phyloP scores from a whole-genome alignment of 2,113 vertebrate species.

The Physeter macrocephalus region DNA sequence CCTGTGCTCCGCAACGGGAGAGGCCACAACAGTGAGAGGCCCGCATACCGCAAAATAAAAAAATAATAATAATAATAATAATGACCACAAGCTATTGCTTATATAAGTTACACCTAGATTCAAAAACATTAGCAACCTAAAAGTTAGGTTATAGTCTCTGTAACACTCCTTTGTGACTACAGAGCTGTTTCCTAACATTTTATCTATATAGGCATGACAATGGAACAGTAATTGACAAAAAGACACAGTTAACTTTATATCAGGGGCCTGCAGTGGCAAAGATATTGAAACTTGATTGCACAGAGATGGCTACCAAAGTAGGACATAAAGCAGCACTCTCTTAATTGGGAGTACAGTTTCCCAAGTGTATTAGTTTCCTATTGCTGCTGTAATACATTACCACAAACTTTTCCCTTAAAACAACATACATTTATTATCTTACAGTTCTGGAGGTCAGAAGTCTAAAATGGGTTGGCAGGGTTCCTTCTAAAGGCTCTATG shows the following conservation, averaged over 20 bases:
- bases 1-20: no score
- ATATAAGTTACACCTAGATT: background rate
- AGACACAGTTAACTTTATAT: background rate
- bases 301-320: background rate
- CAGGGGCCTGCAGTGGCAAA: background rate
- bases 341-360: background rate
- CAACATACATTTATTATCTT: background rate
- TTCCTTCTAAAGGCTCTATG: background rate
- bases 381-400: background rate
- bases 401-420: background rate
- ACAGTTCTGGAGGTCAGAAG: background rate
- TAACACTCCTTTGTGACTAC: background rate
- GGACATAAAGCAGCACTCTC: background rate
- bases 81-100: background rate
- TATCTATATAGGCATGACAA: background rate
- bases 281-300: background rate
- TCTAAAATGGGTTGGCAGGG: background rate
- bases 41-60: no score
- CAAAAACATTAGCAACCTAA: background rate
- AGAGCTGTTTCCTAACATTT: background rate
- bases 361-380: background rate
- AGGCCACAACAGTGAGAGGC: no score
- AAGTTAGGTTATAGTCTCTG: background rate
- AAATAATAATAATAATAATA: no score
- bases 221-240: background rate